phyloP scores from a whole-genome alignment of 2,113 vertebrate species.

The Erythrocercus mccallii region DNA sequence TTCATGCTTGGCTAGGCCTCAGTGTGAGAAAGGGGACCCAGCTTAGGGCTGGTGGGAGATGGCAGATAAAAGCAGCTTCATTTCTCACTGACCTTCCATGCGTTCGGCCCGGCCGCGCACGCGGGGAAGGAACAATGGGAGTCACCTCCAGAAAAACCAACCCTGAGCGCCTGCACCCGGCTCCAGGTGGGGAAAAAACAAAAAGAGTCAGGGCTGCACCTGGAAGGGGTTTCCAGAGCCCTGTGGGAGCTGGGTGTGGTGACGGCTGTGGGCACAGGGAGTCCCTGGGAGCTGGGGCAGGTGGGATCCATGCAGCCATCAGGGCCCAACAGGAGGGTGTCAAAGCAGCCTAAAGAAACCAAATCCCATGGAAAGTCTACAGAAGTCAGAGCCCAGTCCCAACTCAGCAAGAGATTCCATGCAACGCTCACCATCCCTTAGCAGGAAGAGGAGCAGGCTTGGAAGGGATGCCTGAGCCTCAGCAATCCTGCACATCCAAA shows the following conservation, averaged over 20 bases:
- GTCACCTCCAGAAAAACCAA: slow-evolving; percentile 42
- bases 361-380: rapidly evolving
- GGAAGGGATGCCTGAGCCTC: background rate
- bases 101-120: background rate
- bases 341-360: background rate
- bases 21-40: slow-evolving; percentile 68
- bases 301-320: background rate
- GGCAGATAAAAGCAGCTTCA: slow-evolving; percentile 78
- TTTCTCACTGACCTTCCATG: slow-evolving; percentile 76
- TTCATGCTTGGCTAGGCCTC: slow-evolving; percentile 78
- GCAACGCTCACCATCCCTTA: background rate
- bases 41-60: slow-evolving; percentile 79
- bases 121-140: slow-evolving; percentile 58
- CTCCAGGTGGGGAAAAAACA: slow-evolving; percentile 17
- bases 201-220: background rate
- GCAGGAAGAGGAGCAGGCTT: background rate
- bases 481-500: background rate
- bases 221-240: background rate
- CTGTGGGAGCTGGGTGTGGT: background rate
- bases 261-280: background rate
- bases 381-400: background rate
- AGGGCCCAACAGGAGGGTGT: background rate
- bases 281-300: background rate
- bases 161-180: background rate
- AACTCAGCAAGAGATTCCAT: background rate